Evolutionary conservation across 2,888 invertebrate genomes (phyloP).

Genomic region (Hymenopus coronatus): DNA sequence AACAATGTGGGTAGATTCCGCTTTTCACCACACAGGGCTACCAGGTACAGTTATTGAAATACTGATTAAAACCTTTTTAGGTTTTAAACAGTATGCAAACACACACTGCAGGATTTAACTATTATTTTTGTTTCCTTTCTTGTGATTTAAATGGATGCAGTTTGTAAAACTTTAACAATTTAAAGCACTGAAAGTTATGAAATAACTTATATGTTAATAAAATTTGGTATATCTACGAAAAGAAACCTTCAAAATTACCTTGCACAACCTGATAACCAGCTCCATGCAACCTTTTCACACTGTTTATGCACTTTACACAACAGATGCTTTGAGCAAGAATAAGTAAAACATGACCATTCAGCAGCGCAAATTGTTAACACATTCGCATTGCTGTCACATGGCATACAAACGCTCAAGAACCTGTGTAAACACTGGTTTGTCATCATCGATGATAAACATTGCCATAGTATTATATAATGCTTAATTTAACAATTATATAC

Average conservation of each 20-base stretch:
- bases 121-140: neutral
- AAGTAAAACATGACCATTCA: neutral
- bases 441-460: neutral
- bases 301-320: neutral
- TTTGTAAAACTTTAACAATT: neutral
- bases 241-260: neutral
- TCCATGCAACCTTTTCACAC: neutral
- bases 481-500: slow-evolving; percentile 16
- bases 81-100: neutral
- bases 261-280: neutral
- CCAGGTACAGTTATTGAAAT: neutral
- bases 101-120: neutral
- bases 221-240: neutral
- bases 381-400: neutral
- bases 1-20: neutral
- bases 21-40: neutral
- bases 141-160: neutral
- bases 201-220: neutral
- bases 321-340: slow-evolving; percentile 22
- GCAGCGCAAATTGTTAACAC: neutral
- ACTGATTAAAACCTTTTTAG: neutral
- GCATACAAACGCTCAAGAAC: neutral
- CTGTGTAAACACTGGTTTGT: neutral
- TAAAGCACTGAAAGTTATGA: neutral
- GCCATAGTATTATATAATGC: neutral